Conservation (phyloP, 2,888 invertebrate genomes). For the Venusia cambrica region DNA sequence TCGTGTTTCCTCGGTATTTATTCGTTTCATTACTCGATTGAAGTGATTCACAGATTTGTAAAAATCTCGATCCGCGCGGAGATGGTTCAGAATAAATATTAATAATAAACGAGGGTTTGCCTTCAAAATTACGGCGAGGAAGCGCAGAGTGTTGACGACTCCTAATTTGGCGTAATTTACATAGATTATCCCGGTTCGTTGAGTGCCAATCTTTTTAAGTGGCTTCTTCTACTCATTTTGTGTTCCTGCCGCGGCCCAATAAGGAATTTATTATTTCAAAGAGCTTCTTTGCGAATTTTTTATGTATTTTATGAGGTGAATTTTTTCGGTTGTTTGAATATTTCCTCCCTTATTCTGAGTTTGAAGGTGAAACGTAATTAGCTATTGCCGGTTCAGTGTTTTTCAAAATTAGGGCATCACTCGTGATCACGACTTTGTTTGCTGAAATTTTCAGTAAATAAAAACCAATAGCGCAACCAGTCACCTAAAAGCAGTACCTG, state of each 20-base stretch:
- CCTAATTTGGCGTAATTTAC: constrained; percentile 80
- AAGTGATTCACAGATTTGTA: constrained; percentile 57
- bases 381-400: too few relatives aligned
- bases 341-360: constrained; percentile 20
- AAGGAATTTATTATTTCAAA: constrained; percentile 70
- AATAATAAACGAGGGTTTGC: constrained; percentile 79
- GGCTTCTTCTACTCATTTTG: constrained; percentile 76
- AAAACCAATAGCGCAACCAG: too few relatives aligned
- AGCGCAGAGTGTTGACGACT: constrained; percentile 75
- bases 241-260: constrained; percentile 65
- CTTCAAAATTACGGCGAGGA: constrained; percentile 69
- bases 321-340: constrained; percentile 36
- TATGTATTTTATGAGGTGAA: constrained; percentile 45
- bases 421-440: too few relatives aligned
- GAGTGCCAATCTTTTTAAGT: constrained; percentile 81
- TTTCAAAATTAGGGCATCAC: too few relatives aligned
- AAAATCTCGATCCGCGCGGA: constrained; percentile 57
- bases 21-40: constrained; percentile 63
- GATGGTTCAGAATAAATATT: constrained; percentile 74
- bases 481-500: too few relatives aligned
- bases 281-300: constrained; percentile 51
- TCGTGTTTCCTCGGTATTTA: constrained; percentile 48
- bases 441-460: too few relatives aligned
- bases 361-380: constrained; percentile 27
- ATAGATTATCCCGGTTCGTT: constrained; percentile 80